Evolutionary conservation across 2,113 vertebrate genomes (phyloP).

Genomic region (Struthidea cinerea): DNA sequence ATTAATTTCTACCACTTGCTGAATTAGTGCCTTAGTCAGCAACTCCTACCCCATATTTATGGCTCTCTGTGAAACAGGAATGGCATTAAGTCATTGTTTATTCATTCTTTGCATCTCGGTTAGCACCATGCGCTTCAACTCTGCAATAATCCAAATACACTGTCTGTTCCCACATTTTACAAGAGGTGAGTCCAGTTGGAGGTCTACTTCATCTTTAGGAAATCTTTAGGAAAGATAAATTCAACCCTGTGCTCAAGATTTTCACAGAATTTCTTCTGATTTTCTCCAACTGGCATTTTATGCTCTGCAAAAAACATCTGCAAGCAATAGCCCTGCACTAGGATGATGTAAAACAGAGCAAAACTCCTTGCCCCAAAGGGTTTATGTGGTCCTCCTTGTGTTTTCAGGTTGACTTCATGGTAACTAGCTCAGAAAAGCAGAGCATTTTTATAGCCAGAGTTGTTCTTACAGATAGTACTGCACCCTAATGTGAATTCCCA

Average conservation of each 20-base stretch:
- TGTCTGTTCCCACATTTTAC: not conserved
- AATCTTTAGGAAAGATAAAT: not conserved
- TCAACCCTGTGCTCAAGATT: not conserved
- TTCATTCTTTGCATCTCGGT: not conserved
- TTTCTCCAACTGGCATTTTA: not conserved
- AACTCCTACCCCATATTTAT: not conserved
- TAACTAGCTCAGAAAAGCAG: not conserved
- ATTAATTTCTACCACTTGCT: not conserved
- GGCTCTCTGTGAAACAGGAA: not conserved
- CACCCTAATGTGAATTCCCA: not conserved
- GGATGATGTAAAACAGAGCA: not conserved
- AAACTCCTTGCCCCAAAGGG: not conserved
- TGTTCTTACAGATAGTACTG: not conserved
- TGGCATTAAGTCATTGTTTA: slow-evolving; percentile 31
- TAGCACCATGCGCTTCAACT: not conserved
- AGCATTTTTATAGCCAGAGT: not conserved
- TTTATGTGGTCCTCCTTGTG: not conserved
- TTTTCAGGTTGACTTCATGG: not conserved
- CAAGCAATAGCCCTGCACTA: not conserved
- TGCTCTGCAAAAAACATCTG: not conserved
- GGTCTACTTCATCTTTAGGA: not conserved
- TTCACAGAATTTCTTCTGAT: not conserved
- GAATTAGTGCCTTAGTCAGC: not conserved
- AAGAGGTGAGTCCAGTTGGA: not conserved
- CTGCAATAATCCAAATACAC: not conserved